Percentiles rank a stretch among this genome's conserved stretches.
phyloP scores from a whole-genome alignment of 2,113 vertebrate species.

The Trichechus manatus region DNA sequence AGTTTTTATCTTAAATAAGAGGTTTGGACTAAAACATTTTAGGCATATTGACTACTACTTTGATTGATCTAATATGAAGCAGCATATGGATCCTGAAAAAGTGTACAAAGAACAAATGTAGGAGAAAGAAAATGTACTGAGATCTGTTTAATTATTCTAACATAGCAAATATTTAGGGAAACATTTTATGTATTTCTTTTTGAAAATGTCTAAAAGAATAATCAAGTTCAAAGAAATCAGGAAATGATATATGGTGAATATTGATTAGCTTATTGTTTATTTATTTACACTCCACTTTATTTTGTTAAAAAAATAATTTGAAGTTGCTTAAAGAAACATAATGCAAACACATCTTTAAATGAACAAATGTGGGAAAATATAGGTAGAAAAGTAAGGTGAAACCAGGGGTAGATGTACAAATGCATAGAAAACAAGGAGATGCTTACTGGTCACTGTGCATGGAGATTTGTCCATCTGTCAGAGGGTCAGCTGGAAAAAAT shows the following conservation, averaged over 20 bases:
- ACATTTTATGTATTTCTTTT: not conserved
- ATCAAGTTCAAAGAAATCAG: constrained; percentile 20
- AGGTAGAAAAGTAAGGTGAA: not conserved
- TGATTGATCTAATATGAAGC: not conserved
- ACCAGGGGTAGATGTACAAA: not conserved
- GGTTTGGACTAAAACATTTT: not conserved
- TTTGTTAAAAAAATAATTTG: constrained; percentile 42
- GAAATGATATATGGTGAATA: not conserved
- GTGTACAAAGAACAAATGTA: not conserved
- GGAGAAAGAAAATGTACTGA: not conserved
- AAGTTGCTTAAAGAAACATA: not conserved
- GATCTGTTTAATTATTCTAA: not conserved
- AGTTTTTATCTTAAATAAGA: not conserved
- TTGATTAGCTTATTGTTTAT: not conserved
- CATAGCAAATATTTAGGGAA: not conserved
- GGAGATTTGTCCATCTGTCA: not conserved
- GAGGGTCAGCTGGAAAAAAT: not conserved
- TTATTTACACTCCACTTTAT: not conserved
- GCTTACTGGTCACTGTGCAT: not conserved
- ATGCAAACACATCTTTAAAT: not conserved
- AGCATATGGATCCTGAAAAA: no score
- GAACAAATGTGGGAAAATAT: not conserved
- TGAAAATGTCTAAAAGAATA: constrained; percentile 20
- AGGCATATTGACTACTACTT: not conserved
- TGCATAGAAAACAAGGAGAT: not conserved